Conservation (phyloP, 2,888 invertebrate species). For the Lasioglossum malachurum region DNA sequence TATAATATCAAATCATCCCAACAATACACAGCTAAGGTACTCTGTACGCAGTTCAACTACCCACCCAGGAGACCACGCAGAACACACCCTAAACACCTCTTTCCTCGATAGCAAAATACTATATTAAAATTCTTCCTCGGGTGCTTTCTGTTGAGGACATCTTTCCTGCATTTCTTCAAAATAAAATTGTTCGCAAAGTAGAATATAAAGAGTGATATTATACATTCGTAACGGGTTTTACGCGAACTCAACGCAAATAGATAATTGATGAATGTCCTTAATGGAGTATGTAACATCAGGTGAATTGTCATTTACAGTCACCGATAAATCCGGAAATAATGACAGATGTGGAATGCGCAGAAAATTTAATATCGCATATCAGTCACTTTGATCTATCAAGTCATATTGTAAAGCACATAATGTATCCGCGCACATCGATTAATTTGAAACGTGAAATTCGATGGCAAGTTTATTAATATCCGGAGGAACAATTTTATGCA, state of each 20-base stretch:
- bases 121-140: not conserved
- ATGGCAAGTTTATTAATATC: slow-evolving; percentile 16
- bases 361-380: not conserved
- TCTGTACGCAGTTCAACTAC: not conserved
- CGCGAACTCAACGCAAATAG: not conserved
- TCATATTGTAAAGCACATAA: slow-evolving; percentile 17
- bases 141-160: not conserved
- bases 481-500: not conserved
- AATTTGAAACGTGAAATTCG: slow-evolving; percentile 18
- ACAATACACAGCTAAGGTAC: not conserved
- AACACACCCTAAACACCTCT: not conserved
- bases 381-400: not conserved
- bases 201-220: not conserved
- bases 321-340: not conserved
- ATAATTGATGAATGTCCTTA: not conserved
- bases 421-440: slow-evolving; percentile 3
- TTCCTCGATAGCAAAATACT: not conserved
- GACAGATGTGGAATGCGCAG: not conserved
- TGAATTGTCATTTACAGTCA: not conserved
- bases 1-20: not conserved
- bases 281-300: not conserved
- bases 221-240: not conserved
- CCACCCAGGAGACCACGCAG: not conserved
- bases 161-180: not conserved
- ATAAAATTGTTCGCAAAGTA: not conserved